Conservation (phyloP, 2,113 vertebrate species). For the Platichthys stellatus region DNA sequence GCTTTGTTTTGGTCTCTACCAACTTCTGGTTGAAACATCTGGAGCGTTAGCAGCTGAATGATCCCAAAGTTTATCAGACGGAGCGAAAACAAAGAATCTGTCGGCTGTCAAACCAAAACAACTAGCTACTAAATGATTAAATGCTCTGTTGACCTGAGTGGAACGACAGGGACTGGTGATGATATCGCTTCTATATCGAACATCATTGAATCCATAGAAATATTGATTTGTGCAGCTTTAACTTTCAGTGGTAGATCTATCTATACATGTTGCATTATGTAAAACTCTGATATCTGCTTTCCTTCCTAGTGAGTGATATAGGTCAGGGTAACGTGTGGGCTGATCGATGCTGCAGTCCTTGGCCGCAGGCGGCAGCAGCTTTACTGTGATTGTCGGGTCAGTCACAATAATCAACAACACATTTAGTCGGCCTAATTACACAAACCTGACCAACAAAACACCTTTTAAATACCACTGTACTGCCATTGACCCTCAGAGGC, state of each 20-base stretch:
- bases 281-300: background rate
- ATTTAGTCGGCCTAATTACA: constrained; percentile 37
- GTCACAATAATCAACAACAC: constrained; percentile 31
- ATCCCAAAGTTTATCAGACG: background rate
- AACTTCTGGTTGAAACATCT: no score
- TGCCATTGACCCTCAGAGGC: constrained; percentile 19
- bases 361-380: constrained; percentile 6
- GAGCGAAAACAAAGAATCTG: no score
- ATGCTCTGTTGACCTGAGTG: background rate
- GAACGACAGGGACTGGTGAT: background rate
- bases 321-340: constrained; percentile 17
- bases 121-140: background rate
- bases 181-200: background rate
- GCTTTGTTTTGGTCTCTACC: no score
- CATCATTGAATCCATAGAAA: background rate
- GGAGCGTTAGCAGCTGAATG: no score
- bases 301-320: constrained; percentile 1
- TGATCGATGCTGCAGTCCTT: constrained; percentile 1
- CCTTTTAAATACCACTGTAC: constrained; percentile 32
- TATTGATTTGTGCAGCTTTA: background rate
- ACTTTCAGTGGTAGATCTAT: background rate
- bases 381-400: constrained; percentile 26
- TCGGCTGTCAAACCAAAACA: background rate
- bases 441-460: constrained; percentile 59
- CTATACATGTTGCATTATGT: background rate